Conservation (phyloP, 2,888 invertebrate genomes). For the Ennomos fuscantarius region DNA sequence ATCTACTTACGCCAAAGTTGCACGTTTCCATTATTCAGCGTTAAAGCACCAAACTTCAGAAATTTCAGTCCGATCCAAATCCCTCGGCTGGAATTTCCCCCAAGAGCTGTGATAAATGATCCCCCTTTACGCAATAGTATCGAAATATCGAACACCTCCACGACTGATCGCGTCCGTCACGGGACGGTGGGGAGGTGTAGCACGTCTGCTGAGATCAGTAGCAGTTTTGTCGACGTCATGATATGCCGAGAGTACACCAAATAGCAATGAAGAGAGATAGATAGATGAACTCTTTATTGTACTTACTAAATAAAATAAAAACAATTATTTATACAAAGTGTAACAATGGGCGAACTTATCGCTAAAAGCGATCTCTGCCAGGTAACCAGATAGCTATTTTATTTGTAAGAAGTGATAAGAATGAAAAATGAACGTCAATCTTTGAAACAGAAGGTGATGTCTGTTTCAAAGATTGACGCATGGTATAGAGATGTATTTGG, state of each 20-base stretch:
- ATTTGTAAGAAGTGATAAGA: no score
- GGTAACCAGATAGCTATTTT: no score
- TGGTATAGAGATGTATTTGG: no score
- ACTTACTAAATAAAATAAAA: no score
- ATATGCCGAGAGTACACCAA: slow-evolving; percentile 1
- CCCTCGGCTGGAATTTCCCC: slow-evolving; percentile 6
- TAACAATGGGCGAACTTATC: no score
- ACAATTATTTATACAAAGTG: no score
- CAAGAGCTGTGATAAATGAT: slow-evolving; percentile 21
- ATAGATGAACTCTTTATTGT: no score
- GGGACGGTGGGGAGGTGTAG: slow-evolving; percentile 1
- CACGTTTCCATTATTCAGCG: slow-evolving; percentile 1
- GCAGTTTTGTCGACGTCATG: slow-evolving; percentile 17
- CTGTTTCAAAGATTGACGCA: no score
- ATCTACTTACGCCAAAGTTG: slow-evolving; percentile 2
- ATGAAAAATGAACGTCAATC: no score
- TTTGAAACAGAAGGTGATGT: no score
- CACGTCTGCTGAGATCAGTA: slow-evolving; percentile 7
- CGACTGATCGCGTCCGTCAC: slow-evolving; percentile 27
- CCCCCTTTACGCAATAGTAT: slow-evolving; percentile 15
- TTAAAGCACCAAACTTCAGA: slow-evolving; percentile 12
- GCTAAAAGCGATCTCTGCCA: no score
- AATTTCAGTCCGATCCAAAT: slow-evolving; percentile 5
- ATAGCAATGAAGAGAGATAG: no score
- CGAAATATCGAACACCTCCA: slow-evolving; percentile 26